Base-by-base conservation (phyloP, 92 coral and sea anemone genomes). In the Epizoanthus ramosus region DNA sequence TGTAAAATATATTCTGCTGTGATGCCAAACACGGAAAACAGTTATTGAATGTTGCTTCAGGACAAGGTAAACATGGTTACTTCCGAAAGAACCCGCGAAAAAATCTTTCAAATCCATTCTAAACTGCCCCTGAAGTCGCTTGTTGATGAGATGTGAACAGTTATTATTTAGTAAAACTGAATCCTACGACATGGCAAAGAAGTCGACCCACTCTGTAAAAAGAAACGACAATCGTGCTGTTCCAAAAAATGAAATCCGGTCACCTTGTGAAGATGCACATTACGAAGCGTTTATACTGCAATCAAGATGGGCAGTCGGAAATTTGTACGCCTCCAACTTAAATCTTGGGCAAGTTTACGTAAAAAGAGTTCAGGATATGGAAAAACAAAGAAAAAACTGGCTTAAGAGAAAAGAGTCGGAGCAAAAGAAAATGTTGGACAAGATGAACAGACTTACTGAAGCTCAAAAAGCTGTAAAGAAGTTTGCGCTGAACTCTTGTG, bases 241-340 rank as follows among this genome's bases (percentile, higher is more conserved):
- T 41, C 57, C 68, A 13, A 81, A 43, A 24, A 43, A 85, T 5
- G 81, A 80, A 31, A 70, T 70, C 37, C 91, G 97, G n/a, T 91
- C 95, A 0, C 97, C 97, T 17, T 91, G 97, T 19, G 56, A 71
- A n/a, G 95, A 93, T 53, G 89, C 95, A 2, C 97, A 93, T 35
- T 92, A 91, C 24, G 97, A 93, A 17, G 97, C 97, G 1, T 93
- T 86, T 56, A 89, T 93, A 6, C 68, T 93, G 31, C 94, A 85
- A 22, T 93, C 97, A 31, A 79, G 86, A 52, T 91, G 97, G 97
- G 81, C 97, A 10, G 91, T 93, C 3, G 97, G 94, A 0, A 91
- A 88, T 57, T 81, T 93, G 43, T 93, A 93, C 75, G 92, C 97
- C 15, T 85, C 97, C 43, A 93, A 93, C 72, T 65, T 93, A 18